Evolutionary conservation across 2,113 vertebrate species (phyloP), one percentile per base, ranked within the genome.

Genomic region (Istiophorus platypterus): DNA sequence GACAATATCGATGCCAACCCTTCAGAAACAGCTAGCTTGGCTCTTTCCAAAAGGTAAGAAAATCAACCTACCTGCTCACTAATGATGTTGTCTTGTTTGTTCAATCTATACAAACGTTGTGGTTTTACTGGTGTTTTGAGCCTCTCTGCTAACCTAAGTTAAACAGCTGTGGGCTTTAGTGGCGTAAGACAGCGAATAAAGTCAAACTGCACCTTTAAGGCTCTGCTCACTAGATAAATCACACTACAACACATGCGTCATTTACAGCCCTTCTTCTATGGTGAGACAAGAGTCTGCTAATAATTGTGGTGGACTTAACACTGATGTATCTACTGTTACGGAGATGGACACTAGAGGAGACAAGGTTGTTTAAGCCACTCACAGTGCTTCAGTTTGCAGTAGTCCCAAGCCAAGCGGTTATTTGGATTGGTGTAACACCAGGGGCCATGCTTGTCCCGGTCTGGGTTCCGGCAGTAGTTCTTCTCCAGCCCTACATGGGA

Each of bases 401-500:
- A 99, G 94, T 99, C 98, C 98, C 98, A 99, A 78, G 97, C 95
- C 91, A 97, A 76, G 0, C 95, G 95, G 70, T 95, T 96, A 85
- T 97, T 96, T 86, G 95, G 88, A 47, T 89, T 96, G 12, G 98
- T 99, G 93, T 97, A 98, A 90, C 98, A 99, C 98, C 98, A 99
- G 73, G 97, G 97, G 58, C 98, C 98, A 12, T 99, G 97, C 84
- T 96, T 97, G 92, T 99, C 98, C 59, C 96, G 95, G 78, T 99
- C 98, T 37, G 98, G 98, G 92, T 99, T 99, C 75, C 98, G 96
- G 85, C 98, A 99, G 92, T 97, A 97, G 94, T 99, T 99, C 89
- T 94, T 96, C 91, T 96, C 96, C 92, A 99, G 89, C 74, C 96
- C 97, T 80, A 95, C 93, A 85, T 96, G 95, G 92, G 88, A 89